Evolutionary conservation across 2,888 invertebrate genomes (phyloP).

Genomic region (Dilophus febrilis): DNA sequence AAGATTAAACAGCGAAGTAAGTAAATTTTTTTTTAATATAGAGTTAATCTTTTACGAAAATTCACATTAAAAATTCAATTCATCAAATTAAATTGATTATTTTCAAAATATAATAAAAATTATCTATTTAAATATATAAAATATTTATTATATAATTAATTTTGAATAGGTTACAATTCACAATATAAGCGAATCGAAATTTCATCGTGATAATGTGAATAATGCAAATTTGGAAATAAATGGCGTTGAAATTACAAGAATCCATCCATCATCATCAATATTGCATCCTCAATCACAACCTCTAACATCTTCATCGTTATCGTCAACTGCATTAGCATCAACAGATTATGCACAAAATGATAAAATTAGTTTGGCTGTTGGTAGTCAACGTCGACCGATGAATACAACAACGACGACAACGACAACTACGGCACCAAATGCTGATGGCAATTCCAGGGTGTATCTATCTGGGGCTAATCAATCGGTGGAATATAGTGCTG

Average conservation of each 20-base stretch:
- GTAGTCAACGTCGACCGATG: constrained; percentile 4
- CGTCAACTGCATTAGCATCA: too few relatives aligned
- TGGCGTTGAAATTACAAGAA: constrained; percentile 26
- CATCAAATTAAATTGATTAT: too few relatives aligned
- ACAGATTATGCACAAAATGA: not conserved
- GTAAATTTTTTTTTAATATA: too few relatives aligned
- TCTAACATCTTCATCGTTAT: not conserved
- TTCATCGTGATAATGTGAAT: constrained; percentile 19
- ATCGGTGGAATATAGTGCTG: too few relatives aligned
- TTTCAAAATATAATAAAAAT: too few relatives aligned
- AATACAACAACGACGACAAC: not conserved
- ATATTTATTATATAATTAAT: too few relatives aligned
- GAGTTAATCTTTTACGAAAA: too few relatives aligned
- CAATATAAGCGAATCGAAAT: constrained; percentile 29
- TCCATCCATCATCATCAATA: too few relatives aligned
- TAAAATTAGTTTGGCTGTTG: constrained; percentile 6
- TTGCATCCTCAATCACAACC: not conserved
- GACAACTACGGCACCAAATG: not conserved
- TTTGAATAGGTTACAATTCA: constrained; percentile 30
- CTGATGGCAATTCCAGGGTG: too few relatives aligned
- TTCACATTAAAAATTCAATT: too few relatives aligned
- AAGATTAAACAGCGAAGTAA: constrained; percentile 29
- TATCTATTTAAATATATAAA: too few relatives aligned
- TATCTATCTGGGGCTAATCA: too few relatives aligned
- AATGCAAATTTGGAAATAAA: constrained; percentile 23